Conservation (phyloP, 2,113 vertebrate species). For the Onychorhynchus coronatus region DNA sequence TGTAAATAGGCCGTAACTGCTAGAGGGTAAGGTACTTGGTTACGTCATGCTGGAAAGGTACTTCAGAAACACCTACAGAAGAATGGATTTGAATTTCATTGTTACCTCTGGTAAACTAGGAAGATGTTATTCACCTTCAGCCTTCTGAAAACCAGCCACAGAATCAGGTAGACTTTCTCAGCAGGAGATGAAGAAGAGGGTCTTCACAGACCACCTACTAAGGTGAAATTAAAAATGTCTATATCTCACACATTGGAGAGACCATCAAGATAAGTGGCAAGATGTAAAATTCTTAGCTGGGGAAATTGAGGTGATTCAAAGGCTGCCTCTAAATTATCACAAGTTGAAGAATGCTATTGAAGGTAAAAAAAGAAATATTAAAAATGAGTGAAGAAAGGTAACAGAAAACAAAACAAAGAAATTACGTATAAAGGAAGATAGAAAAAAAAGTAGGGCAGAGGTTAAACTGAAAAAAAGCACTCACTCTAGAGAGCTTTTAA, state of each 20-base stretch:
- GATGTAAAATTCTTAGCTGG: neutral
- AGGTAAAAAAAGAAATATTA: neutral
- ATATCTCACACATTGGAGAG: neutral
- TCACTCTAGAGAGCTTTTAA: neutral
- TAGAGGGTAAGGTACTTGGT: neutral
- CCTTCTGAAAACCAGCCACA: neutral
- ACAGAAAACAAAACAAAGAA: neutral
- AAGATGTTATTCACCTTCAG: neutral
- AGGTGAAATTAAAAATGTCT: neutral
- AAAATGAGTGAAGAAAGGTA: neutral
- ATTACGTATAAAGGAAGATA: neutral
- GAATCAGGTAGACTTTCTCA: neutral
- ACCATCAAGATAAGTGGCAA: neutral
- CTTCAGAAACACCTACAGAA: neutral
- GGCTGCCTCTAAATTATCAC: neutral
- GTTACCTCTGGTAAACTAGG: neutral
- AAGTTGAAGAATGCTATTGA: neutral
- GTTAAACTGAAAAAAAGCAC: neutral
- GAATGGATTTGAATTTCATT: slow-evolving; percentile 10
- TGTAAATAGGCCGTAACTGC: neutral
- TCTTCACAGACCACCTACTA: neutral
- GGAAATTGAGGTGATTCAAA: neutral
- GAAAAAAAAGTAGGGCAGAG: neutral
- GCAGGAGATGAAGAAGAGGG: neutral
- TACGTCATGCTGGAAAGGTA: rapidly evolving